Evolutionary conservation across 2,113 vertebrate species (phyloP).

Genomic region (Eudyptes chrysolophus): DNA sequence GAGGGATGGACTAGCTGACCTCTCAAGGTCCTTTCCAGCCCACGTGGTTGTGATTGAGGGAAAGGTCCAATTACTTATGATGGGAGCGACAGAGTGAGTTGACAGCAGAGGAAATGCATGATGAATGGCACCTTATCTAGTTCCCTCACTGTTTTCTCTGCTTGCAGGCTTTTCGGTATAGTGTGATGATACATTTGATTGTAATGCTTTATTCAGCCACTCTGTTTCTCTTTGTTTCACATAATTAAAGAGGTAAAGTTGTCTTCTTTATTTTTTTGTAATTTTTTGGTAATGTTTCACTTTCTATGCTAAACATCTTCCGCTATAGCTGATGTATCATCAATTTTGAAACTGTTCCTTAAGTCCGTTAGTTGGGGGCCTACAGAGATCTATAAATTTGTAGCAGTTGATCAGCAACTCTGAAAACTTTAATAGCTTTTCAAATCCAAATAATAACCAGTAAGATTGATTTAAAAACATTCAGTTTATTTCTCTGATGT

Average conservation of each 20-base stretch:
- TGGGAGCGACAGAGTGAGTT: background rate
- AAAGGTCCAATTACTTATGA: conserved; percentile 30
- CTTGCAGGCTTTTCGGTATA: background rate
- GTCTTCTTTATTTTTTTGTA: background rate
- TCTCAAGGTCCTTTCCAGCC: conserved; percentile 16
- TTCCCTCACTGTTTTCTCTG: background rate
- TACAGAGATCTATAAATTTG: background rate
- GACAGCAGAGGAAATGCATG: conserved; percentile 44
- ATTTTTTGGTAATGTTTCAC: background rate
- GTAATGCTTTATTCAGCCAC: background rate
- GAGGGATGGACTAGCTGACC: conserved; percentile 8
- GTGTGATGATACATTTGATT: background rate
- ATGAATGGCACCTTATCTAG: conserved; percentile 21
- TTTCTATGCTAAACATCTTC: background rate
- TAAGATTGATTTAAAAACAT: background rate
- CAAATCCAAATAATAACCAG: background rate
- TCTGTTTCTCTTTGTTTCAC: background rate
- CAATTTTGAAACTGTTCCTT: background rate
- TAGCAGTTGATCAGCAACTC: background rate
- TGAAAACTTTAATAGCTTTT: background rate
- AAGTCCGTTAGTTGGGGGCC: background rate
- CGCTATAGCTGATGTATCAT: background rate
- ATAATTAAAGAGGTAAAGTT: background rate
- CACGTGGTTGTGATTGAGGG: conserved; percentile 33
- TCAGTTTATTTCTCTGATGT: background rate